Base-by-base conservation (phyloP, 1,140 invertebrate genomes). In the Oryctes rhinoceros region DNA sequence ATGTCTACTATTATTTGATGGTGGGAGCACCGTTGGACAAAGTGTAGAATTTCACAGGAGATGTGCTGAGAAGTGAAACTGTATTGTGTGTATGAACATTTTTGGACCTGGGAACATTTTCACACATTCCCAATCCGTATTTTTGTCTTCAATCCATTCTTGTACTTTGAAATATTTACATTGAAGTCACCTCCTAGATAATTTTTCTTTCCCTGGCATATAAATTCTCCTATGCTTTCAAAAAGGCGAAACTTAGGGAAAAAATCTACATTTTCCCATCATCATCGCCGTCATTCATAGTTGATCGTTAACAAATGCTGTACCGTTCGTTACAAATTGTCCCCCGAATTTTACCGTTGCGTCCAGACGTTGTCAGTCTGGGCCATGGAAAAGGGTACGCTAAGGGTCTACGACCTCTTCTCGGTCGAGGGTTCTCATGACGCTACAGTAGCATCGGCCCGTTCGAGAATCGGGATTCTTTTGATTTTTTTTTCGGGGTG, bases 391-490 rank as follows among this genome's bases (percentile, higher is more conserved):
- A 10, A 13, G 15, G 15, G 3, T 13, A 59, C 53, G 15, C 4
- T n/a, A 59, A 59, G 53, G 53, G 53, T 59, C 53, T 59, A 59
- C 53, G 53, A 59, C 53, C 53, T 59, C 53, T 18, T 18, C 13
- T 53, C 49, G 49, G n/a, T 18, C 15, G 53, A 59, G 53, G 53
- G 53, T 59, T 59, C 53, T 59, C 53, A 59, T 18, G n/a, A 18
- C 49, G 49, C 47, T 30, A 30, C 9, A 3, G 13, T 59, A 18
- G 53, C 53, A 18, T 15, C 53, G 53, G 15, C 53, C 53, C 53
- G 53, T 59, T 59, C n/a, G 15, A 59, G 53, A 59, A 59, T 59
- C 53, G 53, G 53, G 53, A 59, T 15, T 18, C 53, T 59, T 59
- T 59, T 59, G 53, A 59, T 59, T 30, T 44, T 44, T 5, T 10